Percentiles rank a stretch among this genome's conserved stretches.
Conservation (phyloP, 2,113 vertebrate species). For the Callipepla squamata region DNA sequence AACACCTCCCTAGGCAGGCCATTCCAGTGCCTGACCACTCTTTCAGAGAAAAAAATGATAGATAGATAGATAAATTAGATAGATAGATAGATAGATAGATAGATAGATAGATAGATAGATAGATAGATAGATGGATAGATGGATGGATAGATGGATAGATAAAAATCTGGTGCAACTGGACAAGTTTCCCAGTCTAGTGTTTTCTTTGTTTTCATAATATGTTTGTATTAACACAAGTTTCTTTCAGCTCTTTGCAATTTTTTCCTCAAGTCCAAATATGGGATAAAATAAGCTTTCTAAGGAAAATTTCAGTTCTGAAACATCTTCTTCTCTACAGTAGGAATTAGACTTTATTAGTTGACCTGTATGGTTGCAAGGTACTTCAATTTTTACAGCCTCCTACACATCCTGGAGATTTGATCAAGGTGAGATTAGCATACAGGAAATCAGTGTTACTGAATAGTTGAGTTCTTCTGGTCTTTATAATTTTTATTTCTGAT, state of each 20-base stretch:
- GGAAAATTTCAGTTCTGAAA: constrained; percentile 10
- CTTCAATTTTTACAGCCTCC: not conserved
- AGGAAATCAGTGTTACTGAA: not conserved
- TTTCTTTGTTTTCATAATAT: not conserved
- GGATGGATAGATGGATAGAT: too few species aligned
- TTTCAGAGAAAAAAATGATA: too few species aligned
- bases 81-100: too few species aligned
- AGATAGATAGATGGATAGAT: too few species aligned
- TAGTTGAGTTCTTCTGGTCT: not conserved
- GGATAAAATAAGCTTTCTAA: constrained; percentile 16
- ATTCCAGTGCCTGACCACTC: too few species aligned
- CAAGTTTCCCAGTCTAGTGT: not conserved
- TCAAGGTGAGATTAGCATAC: not conserved
- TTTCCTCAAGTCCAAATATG: not conserved
- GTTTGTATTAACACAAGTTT: not conserved
- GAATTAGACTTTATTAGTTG: constrained; percentile 15
- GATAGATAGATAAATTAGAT: too few species aligned
- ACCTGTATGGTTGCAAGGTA: constrained; percentile 7
- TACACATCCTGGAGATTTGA: not conserved
- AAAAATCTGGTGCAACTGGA: not conserved
- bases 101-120: too few species aligned
- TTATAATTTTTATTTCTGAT: not conserved
- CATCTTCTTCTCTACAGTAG: not conserved
- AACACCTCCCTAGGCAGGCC: too few species aligned
- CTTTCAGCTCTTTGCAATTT: not conserved